Evolutionary conservation across 2,113 vertebrate genomes (phyloP).

Genomic region (Blennius ocellaris): DNA sequence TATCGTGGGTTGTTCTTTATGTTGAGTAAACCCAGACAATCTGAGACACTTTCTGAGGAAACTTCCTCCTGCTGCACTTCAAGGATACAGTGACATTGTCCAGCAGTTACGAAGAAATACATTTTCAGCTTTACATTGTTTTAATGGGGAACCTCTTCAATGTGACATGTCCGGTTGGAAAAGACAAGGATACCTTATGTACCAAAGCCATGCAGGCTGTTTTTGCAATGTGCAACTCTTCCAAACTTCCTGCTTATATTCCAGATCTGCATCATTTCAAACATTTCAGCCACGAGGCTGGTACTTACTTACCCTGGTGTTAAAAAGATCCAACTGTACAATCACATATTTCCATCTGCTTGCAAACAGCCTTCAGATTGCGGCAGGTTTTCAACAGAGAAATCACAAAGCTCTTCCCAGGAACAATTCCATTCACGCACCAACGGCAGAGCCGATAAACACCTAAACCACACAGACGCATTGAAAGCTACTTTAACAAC

Average conservation of each 20-base stretch:
- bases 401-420: too few species aligned
- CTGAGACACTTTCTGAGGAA: conserved; percentile 12
- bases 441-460: too few species aligned
- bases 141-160: conserved; percentile 22
- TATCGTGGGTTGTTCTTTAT: not conserved
- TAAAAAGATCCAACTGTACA: too few species aligned
- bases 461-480: too few species aligned
- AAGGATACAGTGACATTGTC: conserved; percentile 6
- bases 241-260: not conserved
- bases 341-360: too few species aligned
- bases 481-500: too few species aligned
- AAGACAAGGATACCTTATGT: conserved; percentile 1
- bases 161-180: conserved; percentile 26
- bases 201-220: not conserved
- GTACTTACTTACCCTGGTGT: too few species aligned
- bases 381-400: too few species aligned
- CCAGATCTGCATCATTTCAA: too few species aligned
- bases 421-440: too few species aligned
- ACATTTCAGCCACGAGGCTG: too few species aligned
- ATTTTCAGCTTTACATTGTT: conserved; percentile 3
- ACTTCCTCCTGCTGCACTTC: conserved; percentile 12
- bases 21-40: conserved; percentile 1
- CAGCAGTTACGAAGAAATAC: conserved; percentile 24
- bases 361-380: too few species aligned
- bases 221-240: conserved; percentile 1